These are phyloP conservation scores for Lycophotia porphyrea DNA, from an alignment of 2,888 invertebrate species.

Conservation along the genomic window DNA sequence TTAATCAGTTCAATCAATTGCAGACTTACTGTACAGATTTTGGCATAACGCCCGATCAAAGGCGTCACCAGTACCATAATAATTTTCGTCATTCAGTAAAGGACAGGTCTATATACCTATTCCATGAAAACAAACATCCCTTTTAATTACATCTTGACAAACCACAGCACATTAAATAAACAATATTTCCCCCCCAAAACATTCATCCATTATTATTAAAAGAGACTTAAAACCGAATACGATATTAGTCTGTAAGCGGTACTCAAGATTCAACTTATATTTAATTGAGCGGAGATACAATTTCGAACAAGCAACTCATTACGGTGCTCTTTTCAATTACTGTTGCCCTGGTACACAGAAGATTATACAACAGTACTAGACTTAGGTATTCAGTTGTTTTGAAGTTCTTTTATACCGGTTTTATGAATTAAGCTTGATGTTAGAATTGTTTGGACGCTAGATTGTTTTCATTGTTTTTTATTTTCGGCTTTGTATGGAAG, in stretches of 20 bases:
- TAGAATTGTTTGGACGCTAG: not conserved
- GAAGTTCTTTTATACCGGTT: not conserved
- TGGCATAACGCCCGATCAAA: not conserved
- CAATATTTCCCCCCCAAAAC: not conserved
- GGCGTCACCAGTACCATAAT: not conserved
- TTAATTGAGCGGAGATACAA: conserved; percentile 42
- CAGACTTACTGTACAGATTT: not conserved
- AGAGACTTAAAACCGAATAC: conserved; percentile 19
- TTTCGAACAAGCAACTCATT: conserved; percentile 53
- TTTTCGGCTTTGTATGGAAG: not conserved
- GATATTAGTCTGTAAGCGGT: conserved; percentile 13
- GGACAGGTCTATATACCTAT: not conserved
- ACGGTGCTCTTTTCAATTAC: conserved; percentile 44
- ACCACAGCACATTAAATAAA: not conserved
- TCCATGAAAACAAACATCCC: not conserved
- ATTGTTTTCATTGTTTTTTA: not conserved
- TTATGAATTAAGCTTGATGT: conserved; percentile 9
- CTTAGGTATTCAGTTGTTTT: conserved; percentile 18
- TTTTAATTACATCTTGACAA: not conserved
- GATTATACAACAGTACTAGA: conserved; percentile 15
- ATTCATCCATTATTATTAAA: conserved; percentile 12
- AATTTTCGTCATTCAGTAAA: not conserved
- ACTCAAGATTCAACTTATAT: conserved; percentile 25
- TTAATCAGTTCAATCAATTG: not conserved
- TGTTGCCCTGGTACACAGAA: conserved; percentile 13